Evolutionary conservation across 2,113 vertebrate genomes (phyloP).

Genomic region (Podarcis muralis): DNA sequence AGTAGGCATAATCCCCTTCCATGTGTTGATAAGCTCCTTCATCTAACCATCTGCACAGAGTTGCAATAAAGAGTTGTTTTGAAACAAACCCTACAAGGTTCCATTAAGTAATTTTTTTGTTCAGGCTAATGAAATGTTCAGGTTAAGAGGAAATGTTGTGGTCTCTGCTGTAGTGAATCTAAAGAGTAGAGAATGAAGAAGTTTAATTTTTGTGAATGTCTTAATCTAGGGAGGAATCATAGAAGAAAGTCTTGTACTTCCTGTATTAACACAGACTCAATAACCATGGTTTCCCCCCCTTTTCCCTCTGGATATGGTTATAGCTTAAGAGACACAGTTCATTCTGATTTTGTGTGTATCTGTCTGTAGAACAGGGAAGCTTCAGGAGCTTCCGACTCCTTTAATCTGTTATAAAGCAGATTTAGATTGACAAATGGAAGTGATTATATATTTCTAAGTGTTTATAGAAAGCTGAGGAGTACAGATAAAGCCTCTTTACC

Average conservation of each 20-base stretch:
- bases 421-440: neutral
- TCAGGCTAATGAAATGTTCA: neutral
- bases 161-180: neutral
- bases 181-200: neutral
- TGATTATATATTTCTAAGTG: neutral
- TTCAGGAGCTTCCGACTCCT: neutral
- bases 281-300: neutral
- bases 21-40: too few species aligned
- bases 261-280: neutral
- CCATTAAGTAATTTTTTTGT: neutral
- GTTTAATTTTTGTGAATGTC: neutral
- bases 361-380: neutral
- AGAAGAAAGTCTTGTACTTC: neutral
- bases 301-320: neutral
- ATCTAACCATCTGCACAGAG: neutral
- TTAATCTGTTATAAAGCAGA: neutral
- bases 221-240: neutral
- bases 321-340: neutral
- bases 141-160: neutral
- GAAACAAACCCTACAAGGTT: neutral
- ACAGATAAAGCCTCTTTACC: neutral
- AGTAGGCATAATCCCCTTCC: too few species aligned
- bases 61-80: neutral
- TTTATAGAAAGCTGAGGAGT: neutral
- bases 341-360: neutral